Conservation (phyloP, 2,797 vertebrate genomes). For the Cynopterus sphinx region DNA sequence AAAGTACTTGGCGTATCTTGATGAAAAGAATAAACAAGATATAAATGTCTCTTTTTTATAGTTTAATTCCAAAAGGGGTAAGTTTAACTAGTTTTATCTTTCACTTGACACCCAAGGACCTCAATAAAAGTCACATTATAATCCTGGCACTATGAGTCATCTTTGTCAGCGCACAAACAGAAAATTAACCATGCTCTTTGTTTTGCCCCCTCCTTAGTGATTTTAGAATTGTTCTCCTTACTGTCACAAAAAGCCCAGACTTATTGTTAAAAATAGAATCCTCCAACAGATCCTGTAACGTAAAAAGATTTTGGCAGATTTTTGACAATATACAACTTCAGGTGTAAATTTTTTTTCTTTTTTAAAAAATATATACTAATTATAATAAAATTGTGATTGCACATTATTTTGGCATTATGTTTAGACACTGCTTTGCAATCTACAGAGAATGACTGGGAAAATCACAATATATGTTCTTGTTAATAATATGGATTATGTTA, state of each 20-base stretch:
- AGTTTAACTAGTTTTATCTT: background rate
- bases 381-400: background rate
- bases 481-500: background rate
- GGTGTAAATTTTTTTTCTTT: background rate
- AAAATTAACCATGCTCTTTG: background rate
- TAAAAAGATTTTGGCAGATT: background rate
- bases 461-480: background rate
- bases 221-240: conserved; percentile 6
- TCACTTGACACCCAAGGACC: background rate
- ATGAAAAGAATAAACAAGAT: background rate
- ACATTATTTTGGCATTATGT: background rate
- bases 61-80: background rate
- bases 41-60: background rate
- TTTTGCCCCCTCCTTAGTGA: background rate
- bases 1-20: background rate
- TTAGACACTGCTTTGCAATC: background rate
- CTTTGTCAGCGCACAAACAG: background rate
- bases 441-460: background rate
- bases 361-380: background rate
- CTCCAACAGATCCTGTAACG: background rate
- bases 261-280: background rate
- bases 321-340: background rate
- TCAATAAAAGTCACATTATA: background rate
- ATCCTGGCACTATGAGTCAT: background rate
- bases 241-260: background rate